phyloP scores from a whole-genome alignment of 2,113 vertebrate species.

The Chaetops frenatus region DNA sequence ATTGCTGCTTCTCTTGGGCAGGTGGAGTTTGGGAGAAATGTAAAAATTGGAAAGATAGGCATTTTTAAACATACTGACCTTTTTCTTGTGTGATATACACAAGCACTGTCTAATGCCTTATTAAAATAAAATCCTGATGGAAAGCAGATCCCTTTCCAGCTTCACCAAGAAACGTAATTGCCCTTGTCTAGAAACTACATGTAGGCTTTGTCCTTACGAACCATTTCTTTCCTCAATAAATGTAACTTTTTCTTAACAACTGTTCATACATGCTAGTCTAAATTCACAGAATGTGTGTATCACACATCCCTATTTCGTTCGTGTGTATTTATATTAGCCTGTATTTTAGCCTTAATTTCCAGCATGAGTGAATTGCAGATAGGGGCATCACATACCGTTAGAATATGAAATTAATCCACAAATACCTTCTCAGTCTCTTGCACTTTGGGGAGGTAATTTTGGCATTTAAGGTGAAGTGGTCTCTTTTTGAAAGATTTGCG shows the following conservation, averaged over 20 bases:
- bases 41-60: not conserved
- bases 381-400: not conserved
- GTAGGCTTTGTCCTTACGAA: not conserved
- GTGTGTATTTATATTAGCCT: not conserved
- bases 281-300: not conserved
- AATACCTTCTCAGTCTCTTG: not conserved
- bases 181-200: not conserved
- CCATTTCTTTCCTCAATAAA: not conserved
- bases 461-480: not conserved
- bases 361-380: not conserved
- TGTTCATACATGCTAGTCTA: not conserved
- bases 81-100: not conserved
- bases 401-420: not conserved
- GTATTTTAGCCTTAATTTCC: not conserved
- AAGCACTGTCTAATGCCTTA: not conserved
- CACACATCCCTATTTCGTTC: not conserved
- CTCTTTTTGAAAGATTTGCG: not conserved
- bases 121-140: not conserved
- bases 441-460: not conserved
- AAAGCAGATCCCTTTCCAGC: constrained; percentile 24
- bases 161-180: not conserved
- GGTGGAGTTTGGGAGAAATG: not conserved
- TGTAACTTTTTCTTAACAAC: not conserved
- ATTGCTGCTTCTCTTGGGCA: not conserved
- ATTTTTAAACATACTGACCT: not conserved